These are phyloP conservation scores for Drosophila nigricruria DNA, from an alignment of 2,888 invertebrate genomes.

Conservation along the genomic window DNA sequence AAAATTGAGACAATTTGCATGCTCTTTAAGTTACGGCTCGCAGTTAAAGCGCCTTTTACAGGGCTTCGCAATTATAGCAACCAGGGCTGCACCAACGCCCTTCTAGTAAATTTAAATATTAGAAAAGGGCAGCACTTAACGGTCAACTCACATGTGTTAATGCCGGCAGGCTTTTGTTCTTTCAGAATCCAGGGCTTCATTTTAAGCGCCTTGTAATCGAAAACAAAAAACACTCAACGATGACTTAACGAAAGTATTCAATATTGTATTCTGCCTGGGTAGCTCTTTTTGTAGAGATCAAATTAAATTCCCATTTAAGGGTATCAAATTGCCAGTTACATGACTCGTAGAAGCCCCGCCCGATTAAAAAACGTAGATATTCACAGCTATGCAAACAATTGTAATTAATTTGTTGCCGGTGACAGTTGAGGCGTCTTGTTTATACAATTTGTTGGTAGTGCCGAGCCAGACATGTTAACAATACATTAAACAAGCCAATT, in stretches of 20 bases:
- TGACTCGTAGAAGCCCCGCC: background rate
- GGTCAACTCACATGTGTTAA: background rate
- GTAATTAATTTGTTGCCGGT: slow-evolving; percentile 45
- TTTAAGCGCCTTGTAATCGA: background rate
- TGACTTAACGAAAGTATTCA: background rate
- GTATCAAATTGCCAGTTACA: background rate
- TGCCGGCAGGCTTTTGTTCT: background rate
- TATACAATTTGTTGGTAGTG: slow-evolving; percentile 23
- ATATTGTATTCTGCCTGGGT: background rate
- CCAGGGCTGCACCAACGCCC: background rate
- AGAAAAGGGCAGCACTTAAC: background rate
- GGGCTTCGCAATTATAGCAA: background rate
- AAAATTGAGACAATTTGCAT: background rate
- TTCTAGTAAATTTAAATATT: background rate
- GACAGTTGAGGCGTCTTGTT: slow-evolving; percentile 33
- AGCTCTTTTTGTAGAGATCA: background rate
- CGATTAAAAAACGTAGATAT: slow-evolving; percentile 1
- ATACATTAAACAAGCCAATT: slow-evolving; percentile 51
- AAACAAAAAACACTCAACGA: background rate
- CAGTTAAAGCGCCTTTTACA: background rate
- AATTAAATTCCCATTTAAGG: background rate
- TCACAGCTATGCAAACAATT: slow-evolving; percentile 35
- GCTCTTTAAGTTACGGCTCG: background rate
- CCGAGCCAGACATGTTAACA: slow-evolving; percentile 66
- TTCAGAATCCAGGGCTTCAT: background rate